phyloP scores from a whole-genome alignment of 2,888 invertebrate species.

The Cryptops parisi region DNA sequence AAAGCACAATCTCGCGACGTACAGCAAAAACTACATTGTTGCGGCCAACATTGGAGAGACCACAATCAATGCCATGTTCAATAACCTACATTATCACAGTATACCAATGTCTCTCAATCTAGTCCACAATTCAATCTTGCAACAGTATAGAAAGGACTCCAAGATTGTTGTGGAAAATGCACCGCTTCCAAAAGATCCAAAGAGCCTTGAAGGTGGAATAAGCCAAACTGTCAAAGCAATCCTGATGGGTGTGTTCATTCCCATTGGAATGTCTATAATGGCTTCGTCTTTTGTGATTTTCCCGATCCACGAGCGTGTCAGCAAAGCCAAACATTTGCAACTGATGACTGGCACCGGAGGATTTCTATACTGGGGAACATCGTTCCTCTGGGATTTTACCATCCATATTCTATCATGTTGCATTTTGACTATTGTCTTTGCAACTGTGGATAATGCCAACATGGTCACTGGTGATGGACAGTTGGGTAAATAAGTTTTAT shows the following conservation, averaged over 20 bases:
- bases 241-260: constrained; percentile 19
- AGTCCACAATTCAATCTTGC: constrained; percentile 1
- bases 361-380: constrained; percentile 33
- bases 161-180: constrained; percentile 2
- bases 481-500: neutral
- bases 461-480: constrained; percentile 22
- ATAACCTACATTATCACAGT: constrained; percentile 1
- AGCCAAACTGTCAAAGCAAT: neutral
- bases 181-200: neutral
- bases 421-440: constrained; percentile 29
- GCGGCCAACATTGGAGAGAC: neutral
- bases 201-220: constrained; percentile 25
- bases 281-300: constrained; percentile 25
- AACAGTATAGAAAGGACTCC: neutral
- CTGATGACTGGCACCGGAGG: constrained; percentile 32
- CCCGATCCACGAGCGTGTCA: constrained; percentile 26
- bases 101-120: constrained; percentile 3
- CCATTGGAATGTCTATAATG: constrained; percentile 25
- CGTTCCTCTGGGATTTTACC: constrained; percentile 34
- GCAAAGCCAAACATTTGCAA: constrained; percentile 31
- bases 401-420: constrained; percentile 29
- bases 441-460: constrained; percentile 27
- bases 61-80: constrained; percentile 5
- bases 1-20: too few species aligned
- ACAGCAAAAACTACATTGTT: neutral